Evolutionary conservation across 2,888 invertebrate genomes (phyloP), one percentile per base, ranked within the genome.

Genomic region (Bibio marci): DNA sequence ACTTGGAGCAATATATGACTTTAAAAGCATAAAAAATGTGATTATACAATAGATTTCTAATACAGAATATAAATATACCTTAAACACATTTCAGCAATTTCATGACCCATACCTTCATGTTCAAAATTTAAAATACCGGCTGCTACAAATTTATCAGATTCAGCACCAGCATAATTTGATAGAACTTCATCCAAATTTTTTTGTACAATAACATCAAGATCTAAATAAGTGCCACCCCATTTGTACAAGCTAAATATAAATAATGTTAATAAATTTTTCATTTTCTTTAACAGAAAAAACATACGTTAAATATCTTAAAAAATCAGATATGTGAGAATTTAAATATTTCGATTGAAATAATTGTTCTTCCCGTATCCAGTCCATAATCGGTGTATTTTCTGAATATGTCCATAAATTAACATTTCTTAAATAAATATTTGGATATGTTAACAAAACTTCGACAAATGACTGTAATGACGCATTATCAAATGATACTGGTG

Each of bases 141-240:
- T 0, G 76, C 78, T 1, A 82, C 69, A 36, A 66, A 59, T 4
- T 54, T 51, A 45, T 59, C 55, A 1, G 71, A 70, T 57, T 78
- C 76, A 2, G 71, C 71, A 2, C 76, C 77, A 1, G 73, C 71
- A 48, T 67, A 76, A 53, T 78, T 76, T 1, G 59, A 57, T 17
- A 8, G 14, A 35, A 78, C 51, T 3, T 60, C 52, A 15, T 69
- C 65, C 30, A 80, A 52, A 5, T 67, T 61, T 45, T 70, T 76
- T 15, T 69, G 66, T 3, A 81, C 71, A 12, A 85, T 65, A 3
- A 80, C 71, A 54, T 85, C 83, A 46, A 80, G 59, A 49, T 85
- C 83, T 38, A 85, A 55, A 52, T 81, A 83, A 37, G 80, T 72
- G 1, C 85, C 85, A 11, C 81, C 80, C 55, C 69, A 82, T 51